Evolutionary conservation across 2,888 invertebrate genomes (phyloP).

Genomic region (Dinocampus coccinellae): DNA sequence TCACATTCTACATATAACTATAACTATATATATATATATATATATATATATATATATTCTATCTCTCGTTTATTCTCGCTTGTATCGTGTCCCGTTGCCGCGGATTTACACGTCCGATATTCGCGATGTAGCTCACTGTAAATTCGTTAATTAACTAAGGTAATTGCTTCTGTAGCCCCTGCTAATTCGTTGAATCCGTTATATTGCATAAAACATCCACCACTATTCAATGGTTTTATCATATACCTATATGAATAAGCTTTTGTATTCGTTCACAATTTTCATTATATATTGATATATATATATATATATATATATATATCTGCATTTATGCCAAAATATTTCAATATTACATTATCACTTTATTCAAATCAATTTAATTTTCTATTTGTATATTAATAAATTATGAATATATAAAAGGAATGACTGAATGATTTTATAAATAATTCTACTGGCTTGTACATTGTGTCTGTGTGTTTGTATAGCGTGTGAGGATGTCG

Average conservation of each 20-base stretch:
- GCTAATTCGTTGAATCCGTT: constrained; percentile 17
- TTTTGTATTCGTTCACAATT: not conserved
- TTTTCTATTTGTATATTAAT: not conserved
- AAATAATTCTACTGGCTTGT: constrained; percentile 17
- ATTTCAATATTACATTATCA: no score
- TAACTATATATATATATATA: not conserved
- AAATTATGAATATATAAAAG: not conserved
- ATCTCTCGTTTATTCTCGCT: constrained; percentile 21
- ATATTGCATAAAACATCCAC: not conserved
- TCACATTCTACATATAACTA: not conserved
- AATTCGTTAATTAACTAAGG: constrained; percentile 67
- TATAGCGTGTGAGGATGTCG: not conserved
- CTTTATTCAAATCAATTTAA: no score
- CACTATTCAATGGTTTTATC: not conserved
- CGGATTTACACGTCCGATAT: constrained; percentile 46
- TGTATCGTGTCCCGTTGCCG: constrained; percentile 32
- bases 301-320: no score
- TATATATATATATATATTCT: not conserved
- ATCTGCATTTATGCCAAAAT: not conserved
- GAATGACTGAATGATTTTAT: not conserved
- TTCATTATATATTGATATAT: no score
- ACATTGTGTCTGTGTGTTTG: not conserved
- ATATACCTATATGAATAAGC: not conserved
- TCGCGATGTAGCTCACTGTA: constrained; percentile 56
- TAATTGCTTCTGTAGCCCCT: constrained; percentile 58